phyloP scores from a whole-genome alignment of 2,113 vertebrate genomes.

The Passer domesticus region DNA sequence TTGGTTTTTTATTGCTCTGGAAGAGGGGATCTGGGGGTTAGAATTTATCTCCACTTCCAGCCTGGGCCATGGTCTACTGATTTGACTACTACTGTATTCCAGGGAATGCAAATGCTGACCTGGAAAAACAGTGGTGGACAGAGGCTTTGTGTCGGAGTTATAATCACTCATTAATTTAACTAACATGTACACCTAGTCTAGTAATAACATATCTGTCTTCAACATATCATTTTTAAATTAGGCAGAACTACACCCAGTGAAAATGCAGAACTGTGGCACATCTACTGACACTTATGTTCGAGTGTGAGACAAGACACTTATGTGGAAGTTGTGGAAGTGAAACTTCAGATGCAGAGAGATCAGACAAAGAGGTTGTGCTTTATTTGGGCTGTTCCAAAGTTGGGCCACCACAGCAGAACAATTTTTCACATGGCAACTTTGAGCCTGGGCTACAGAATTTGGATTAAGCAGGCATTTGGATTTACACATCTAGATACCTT shows the following conservation, averaged over 20 bases:
- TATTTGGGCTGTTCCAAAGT: not conserved
- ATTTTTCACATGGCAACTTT: not conserved
- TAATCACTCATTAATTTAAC: not conserved
- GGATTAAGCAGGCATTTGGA: not conserved
- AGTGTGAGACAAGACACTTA: not conserved
- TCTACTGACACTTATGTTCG: accelerated
- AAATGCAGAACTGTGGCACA: not conserved
- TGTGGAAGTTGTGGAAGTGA: not conserved
- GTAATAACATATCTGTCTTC: not conserved
- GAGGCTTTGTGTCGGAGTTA: not conserved
- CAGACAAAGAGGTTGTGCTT: not conserved
- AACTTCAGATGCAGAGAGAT: not conserved
- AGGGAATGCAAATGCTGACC: not conserved
- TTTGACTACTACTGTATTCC: not conserved
- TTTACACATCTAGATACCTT: not conserved
- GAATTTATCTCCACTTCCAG: not conserved
- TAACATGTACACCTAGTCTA: not conserved
- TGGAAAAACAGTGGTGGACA: not conserved
- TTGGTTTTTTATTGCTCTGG: not conserved
- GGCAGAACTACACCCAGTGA: not conserved
- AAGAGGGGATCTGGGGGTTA: accelerated
- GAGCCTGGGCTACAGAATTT: not conserved
- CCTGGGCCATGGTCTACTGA: not conserved
- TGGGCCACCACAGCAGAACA: not conserved
- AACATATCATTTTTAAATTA: not conserved